These are phyloP conservation scores for Cyphomyrmex costatus DNA, from an alignment of 1,140 invertebrate species.

Conservation along the genomic window DNA sequence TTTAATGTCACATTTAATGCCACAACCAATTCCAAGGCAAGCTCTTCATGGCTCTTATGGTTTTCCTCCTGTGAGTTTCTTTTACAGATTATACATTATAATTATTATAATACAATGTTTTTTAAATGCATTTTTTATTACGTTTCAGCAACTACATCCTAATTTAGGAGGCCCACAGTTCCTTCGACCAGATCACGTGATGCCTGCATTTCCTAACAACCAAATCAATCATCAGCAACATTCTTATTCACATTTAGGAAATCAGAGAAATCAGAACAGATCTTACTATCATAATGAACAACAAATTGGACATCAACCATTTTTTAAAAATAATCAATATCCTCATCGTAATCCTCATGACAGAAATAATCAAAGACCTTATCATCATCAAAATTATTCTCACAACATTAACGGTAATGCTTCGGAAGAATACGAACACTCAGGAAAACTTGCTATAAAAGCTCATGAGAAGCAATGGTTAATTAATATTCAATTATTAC, in stretches of 20 bases:
- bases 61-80: constrained; percentile 80
- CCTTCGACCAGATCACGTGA: constrained; percentile 80
- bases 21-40: constrained; percentile 80
- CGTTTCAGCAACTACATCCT: constrained; percentile 77
- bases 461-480: constrained; percentile 97
- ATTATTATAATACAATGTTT: background rate
- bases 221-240: constrained; percentile 78
- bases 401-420: constrained; percentile 80
- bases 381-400: constrained; percentile 77
- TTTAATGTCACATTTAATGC: constrained; percentile 76
- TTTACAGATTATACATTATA: background rate
- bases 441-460: constrained; percentile 93
- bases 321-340: constrained; percentile 85
- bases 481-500: constrained; percentile 96
- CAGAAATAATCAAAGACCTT: constrained; percentile 80
- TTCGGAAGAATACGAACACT: constrained; percentile 90
- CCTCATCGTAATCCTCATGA: constrained; percentile 82
- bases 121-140: background rate
- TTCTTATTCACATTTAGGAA: constrained; percentile 82
- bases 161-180: constrained; percentile 78
- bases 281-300: constrained; percentile 80
- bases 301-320: constrained; percentile 81
- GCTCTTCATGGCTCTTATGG: constrained; percentile 81
- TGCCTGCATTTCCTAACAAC: constrained; percentile 79
- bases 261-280: constrained; percentile 83